Evolutionary conservation across 1,140 invertebrate species (phyloP).

Genomic region (Heliconius himera): DNA sequence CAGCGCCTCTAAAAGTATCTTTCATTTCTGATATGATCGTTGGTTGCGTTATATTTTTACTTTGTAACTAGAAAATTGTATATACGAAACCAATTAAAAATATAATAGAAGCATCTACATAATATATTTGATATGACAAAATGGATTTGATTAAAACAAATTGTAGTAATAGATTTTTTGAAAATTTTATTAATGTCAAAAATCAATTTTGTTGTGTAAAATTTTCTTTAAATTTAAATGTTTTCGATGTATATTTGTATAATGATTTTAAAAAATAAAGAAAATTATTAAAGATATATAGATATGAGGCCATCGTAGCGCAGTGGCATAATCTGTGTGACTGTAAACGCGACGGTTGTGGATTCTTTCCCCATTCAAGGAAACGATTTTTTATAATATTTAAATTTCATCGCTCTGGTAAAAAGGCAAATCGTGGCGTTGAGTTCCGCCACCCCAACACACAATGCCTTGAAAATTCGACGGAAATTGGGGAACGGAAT

Average conservation of each 20-base stretch:
- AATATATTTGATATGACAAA: neutral
- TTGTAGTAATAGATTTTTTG: neutral
- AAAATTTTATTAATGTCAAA: neutral
- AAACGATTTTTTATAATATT: no score
- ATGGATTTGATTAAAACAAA: neutral
- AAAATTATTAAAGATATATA: neutral
- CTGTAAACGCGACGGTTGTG: no score
- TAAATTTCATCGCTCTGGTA: no score
- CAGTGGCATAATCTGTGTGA: no score
- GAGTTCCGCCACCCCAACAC: no score
- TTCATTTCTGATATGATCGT: slow-evolving; percentile 69
- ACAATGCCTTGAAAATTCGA: no score
- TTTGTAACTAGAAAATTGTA: slow-evolving; percentile 54
- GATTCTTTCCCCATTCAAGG: no score
- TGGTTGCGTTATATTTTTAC: slow-evolving; percentile 59
- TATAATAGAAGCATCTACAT: neutral
- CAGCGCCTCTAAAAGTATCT: slow-evolving; percentile 61
- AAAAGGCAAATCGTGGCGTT: no score
- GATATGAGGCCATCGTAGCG: neutral
- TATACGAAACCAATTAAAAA: slow-evolving; percentile 25
- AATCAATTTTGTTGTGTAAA: neutral
- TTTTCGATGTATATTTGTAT: neutral
- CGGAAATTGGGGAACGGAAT: no score
- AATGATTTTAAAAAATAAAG: neutral
- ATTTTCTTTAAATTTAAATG: neutral